phyloP scores from a whole-genome alignment of 2,888 invertebrate species.

The Hypomecis atomaria region DNA sequence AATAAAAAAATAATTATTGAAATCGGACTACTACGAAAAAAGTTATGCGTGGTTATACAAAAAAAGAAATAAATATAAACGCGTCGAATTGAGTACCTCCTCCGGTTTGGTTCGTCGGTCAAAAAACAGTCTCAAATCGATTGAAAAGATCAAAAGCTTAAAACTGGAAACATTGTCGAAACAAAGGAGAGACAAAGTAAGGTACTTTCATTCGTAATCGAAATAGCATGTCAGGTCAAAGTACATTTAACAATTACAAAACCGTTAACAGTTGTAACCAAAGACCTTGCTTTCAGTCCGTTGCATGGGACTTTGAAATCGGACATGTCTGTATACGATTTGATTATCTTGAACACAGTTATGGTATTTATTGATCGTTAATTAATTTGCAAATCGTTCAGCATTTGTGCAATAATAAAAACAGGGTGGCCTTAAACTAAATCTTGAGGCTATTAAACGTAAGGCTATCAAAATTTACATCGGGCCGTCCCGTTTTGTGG shows the following conservation, averaged over 20 bases:
- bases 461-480: slow-evolving; percentile 79
- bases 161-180: not conserved
- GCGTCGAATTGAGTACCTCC: too few relatives aligned
- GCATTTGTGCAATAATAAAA: slow-evolving; percentile 60
- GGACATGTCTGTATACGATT: slow-evolving; percentile 23
- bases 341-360: slow-evolving; percentile 46
- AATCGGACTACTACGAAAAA: too few relatives aligned
- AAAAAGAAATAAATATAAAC: too few relatives aligned
- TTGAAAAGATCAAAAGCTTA: not conserved
- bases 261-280: slow-evolving; percentile 14
- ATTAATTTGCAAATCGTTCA: slow-evolving; percentile 63
- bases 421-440: slow-evolving; percentile 74
- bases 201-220: slow-evolving; percentile 23
- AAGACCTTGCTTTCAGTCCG: slow-evolving; percentile 45
- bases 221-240: slow-evolving; percentile 28
- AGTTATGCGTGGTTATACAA: too few relatives aligned
- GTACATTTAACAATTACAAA: slow-evolving; percentile 29
- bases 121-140: too few relatives aligned
- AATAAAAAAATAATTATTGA: too few relatives aligned
- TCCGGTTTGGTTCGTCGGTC: too few relatives aligned
- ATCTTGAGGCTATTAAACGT: slow-evolving; percentile 70
- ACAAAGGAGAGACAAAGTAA: slow-evolving; percentile 1
- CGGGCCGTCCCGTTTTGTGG: slow-evolving; percentile 74
- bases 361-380: slow-evolving; percentile 55
- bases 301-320: slow-evolving; percentile 34